These are phyloP conservation scores for Spicauda simplicius DNA, from an alignment of 2,888 invertebrate species.

Conservation along the genomic window DNA sequence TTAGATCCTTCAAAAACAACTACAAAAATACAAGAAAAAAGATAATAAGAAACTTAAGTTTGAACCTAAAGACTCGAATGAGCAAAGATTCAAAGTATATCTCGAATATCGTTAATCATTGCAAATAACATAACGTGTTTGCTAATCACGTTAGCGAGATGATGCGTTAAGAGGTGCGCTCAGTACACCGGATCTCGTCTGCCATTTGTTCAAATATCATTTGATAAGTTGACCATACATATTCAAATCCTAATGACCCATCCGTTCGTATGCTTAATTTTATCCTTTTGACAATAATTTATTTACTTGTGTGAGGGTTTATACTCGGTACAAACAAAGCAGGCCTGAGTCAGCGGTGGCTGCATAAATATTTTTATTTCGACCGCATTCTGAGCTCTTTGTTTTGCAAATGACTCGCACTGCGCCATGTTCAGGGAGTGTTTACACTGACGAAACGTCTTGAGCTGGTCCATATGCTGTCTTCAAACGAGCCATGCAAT, in stretches of 20 bases:
- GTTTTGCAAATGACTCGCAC: slow-evolving; percentile 77
- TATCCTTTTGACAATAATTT: slow-evolving; percentile 67
- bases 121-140: slow-evolving; percentile 32
- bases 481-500: slow-evolving; percentile 30
- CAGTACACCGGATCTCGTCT: background rate
- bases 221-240: background rate
- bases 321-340: slow-evolving; percentile 75
- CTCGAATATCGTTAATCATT: slow-evolving; percentile 13
- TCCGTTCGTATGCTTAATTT: slow-evolving; percentile 41
- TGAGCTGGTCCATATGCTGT: slow-evolving; percentile 67
- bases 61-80: too few relatives aligned
- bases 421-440: slow-evolving; percentile 56
- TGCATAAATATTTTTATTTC: slow-evolving; percentile 82
- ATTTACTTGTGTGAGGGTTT: slow-evolving; percentile 71
- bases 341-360: slow-evolving; percentile 71
- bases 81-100: slow-evolving; percentile 3
- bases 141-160: slow-evolving; percentile 33
- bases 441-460: slow-evolving; percentile 67
- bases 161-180: slow-evolving; percentile 21
- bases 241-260: slow-evolving; percentile 5
- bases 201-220: background rate
- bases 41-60: too few relatives aligned
- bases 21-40: background rate
- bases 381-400: slow-evolving; percentile 69
- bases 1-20: background rate